Evolutionary conservation across 1,140 invertebrate species (phyloP).

Genomic region (Euura lappo): DNA sequence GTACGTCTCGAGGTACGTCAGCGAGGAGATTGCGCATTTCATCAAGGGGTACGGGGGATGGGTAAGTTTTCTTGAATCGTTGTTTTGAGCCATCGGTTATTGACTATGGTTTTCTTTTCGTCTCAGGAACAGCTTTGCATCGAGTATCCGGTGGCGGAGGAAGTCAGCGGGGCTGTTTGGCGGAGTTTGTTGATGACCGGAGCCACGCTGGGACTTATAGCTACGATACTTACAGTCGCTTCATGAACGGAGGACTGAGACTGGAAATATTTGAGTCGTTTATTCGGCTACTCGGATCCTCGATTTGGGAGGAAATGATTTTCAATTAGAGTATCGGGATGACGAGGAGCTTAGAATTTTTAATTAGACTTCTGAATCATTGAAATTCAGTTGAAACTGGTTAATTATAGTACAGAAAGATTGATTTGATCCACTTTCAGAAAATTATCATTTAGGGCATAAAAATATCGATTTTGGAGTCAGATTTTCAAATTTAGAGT

Average conservation of each 20-base stretch:
- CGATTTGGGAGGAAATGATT: neutral
- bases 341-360: neutral
- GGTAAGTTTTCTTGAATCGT: conserved; percentile 37
- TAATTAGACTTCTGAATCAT: too few relatives aligned
- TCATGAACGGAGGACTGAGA: conserved; percentile 39
- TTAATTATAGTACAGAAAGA: too few relatives aligned
- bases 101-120: neutral
- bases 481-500: too few relatives aligned
- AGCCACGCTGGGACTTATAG: conserved; percentile 64
- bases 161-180: conserved; percentile 65
- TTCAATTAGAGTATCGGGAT: neutral
- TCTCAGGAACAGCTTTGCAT: conserved; percentile 64
- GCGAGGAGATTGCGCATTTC: conserved; percentile 53
- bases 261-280: neutral
- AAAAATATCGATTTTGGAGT: too few relatives aligned
- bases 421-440: too few relatives aligned
- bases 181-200: conserved; percentile 64
- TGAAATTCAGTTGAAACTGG: too few relatives aligned
- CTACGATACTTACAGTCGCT: conserved; percentile 58
- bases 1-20: conserved; percentile 54
- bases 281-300: conserved; percentile 18
- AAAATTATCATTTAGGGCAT: too few relatives aligned
- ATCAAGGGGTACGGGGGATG: conserved; percentile 58
- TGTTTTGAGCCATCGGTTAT: neutral
- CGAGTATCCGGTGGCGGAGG: conserved; percentile 65